phyloP scores from a whole-genome alignment of 2,888 invertebrate species.

The Candidula unifasciata region DNA sequence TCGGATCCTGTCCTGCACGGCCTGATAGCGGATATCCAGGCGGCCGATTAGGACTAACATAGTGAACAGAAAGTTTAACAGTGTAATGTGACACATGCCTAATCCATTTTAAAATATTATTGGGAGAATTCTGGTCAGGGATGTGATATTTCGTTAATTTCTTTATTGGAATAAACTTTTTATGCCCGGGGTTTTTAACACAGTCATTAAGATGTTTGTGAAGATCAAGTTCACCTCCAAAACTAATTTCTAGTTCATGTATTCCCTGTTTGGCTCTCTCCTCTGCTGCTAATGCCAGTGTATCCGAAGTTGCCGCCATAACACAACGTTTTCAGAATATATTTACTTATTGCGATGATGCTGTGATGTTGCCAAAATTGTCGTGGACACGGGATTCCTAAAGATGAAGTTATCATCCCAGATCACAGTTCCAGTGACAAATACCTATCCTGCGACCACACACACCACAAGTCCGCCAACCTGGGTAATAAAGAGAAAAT shows the following conservation, averaged over 20 bases:
- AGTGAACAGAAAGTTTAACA: background rate
- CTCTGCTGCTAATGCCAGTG: background rate
- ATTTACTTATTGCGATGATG: too few relatives aligned
- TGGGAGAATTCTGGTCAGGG: background rate
- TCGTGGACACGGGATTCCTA: too few relatives aligned
- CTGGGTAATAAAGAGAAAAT: too few relatives aligned
- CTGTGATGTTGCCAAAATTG: too few relatives aligned
- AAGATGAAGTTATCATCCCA: too few relatives aligned
- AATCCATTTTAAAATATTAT: background rate
- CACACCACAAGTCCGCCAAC: too few relatives aligned
- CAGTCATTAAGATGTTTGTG: slow-evolving; percentile 11
- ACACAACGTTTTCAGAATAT: background rate
- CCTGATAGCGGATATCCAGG: background rate
- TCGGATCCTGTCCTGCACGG: background rate
- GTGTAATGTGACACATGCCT: background rate
- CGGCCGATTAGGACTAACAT: slow-evolving; percentile 7
- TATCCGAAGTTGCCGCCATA: background rate
- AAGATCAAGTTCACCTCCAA: background rate
- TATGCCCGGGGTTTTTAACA: background rate
- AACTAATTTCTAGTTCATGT: slow-evolving; percentile 40
- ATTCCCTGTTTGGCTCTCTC: slow-evolving; percentile 4
- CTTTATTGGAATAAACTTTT: slow-evolving; percentile 11
- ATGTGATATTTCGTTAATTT: background rate
- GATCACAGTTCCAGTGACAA: too few relatives aligned
- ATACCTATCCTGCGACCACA: too few relatives aligned